Evolutionary conservation across 2,888 invertebrate species (phyloP), one percentile per base, ranked within the genome.

Genomic region (Xylocampa areola): DNA sequence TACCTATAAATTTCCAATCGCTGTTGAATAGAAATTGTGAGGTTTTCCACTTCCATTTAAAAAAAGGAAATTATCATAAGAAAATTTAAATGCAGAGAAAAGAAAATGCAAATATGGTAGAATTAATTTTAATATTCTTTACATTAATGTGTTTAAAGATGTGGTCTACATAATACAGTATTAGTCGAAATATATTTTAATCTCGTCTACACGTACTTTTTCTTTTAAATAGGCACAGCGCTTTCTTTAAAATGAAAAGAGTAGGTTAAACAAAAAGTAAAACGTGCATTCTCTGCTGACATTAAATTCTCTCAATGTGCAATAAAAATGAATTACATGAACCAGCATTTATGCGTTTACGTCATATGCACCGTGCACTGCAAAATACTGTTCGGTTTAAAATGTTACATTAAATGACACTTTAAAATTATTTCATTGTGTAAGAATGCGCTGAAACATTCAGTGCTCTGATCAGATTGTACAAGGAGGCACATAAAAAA

Each of bases 331-430:
- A 52, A 48, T 48, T 32, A 36, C 21, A 29, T 19, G 33, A 51
- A 33, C 45, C 36, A 41, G 35, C 48, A 14, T 52, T 37, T 30
- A 60, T 35, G 41, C 27, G 33, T 33, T 68, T 36, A 65, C 51
- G 54, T 66, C 71, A 66, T 13, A 8, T 45, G 37, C 53, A 52
- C 21, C 48, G 33, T 16, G 37, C 25, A 13, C 49, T 29, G 43
- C 49, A 57, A 61, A 57, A 55, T 57, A 45, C 30, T 30, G 48
- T 48, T 19, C 30, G 14, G 30, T 21, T 36, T 14, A 16, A 25
- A 53, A 41, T 41, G 27, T 27, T 13, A 50, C 44, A 55, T 30
- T 8, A 35, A 51, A 48, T 35, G 6, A 8, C 10, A 35, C 32
- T 25, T 68, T 23, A 10, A 32, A 35, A 40, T 16, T 10, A 2